A percentile compares a stretch with the other conserved stretches of the same genome.
These are phyloP conservation scores for Drosophila ambigua DNA, from an alignment of 1,140 invertebrate species.

Conservation along the genomic window DNA sequence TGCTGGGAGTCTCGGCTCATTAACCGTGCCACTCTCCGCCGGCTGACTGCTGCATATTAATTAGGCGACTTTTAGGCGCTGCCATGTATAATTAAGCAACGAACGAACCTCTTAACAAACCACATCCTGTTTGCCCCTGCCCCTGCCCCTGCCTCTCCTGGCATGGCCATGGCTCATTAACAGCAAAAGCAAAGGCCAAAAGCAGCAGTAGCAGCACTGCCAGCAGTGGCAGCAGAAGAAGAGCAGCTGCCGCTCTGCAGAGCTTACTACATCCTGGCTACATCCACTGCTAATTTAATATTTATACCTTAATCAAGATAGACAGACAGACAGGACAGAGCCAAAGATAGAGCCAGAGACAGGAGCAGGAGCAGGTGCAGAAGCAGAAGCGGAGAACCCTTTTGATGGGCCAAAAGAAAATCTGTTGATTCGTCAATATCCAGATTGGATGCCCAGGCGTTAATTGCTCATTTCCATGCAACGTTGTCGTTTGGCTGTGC, in stretches of 20 bases:
- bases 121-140: slow-evolving; percentile 69
- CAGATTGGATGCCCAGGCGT: slow-evolving; percentile 62
- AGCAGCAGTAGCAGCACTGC: slow-evolving; percentile 6
- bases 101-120: slow-evolving; percentile 56
- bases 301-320: slow-evolving; percentile 80
- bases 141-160: slow-evolving; percentile 43
- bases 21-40: slow-evolving; percentile 60
- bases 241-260: not conserved
- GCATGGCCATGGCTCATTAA: slow-evolving; percentile 68
- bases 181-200: slow-evolving; percentile 32
- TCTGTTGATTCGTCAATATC: slow-evolving; percentile 57
- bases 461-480: slow-evolving; percentile 76
- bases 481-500: slow-evolving; percentile 39
- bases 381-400: slow-evolving; percentile 8
- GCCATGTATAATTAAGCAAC: slow-evolving; percentile 77
- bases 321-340: slow-evolving; percentile 6
- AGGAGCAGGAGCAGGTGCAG: no score
- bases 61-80: slow-evolving; percentile 79
- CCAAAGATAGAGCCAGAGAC: not conserved
- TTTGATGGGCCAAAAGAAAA: slow-evolving; percentile 61
- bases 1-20: slow-evolving; percentile 73
- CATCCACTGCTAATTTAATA: slow-evolving; percentile 70
- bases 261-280: slow-evolving; percentile 7
- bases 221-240: slow-evolving; percentile 3
- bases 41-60: slow-evolving; percentile 70